A percentile compares a stretch with the other conserved stretches of the same genome.
phyloP scores from a whole-genome alignment of 1,140 invertebrate species.

The Scaptomyza pallida region DNA sequence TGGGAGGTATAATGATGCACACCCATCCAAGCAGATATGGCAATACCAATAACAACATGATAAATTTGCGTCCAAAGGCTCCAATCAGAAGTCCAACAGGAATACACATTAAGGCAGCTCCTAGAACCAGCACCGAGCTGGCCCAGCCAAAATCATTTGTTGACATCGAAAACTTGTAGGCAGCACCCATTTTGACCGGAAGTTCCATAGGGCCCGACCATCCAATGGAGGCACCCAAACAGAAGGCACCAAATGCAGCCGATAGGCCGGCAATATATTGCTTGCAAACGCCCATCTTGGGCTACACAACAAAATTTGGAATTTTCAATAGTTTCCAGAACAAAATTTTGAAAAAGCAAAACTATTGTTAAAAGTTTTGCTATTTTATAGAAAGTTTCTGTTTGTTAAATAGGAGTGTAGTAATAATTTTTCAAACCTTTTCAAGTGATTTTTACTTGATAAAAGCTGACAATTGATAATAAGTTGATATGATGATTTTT shows the following conservation, averaged over 20 bases:
- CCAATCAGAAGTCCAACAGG: constrained; percentile 87
- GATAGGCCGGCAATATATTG: constrained; percentile 65
- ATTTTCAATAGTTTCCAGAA: not conserved
- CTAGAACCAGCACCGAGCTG: constrained; percentile 51
- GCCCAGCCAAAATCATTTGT: constrained; percentile 40
- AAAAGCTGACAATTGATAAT: not conserved
- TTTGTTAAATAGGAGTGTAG: too few relatives aligned
- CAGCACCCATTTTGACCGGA: constrained; percentile 8
- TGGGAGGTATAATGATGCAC: constrained; percentile 86
- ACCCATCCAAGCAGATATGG: constrained; percentile 88
- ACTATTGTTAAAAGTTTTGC: not conserved
- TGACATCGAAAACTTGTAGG: constrained; percentile 9
- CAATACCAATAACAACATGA: constrained; percentile 86
- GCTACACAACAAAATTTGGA: not conserved
- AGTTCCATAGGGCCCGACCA: constrained; percentile 88
- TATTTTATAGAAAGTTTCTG: not conserved
- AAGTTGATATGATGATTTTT: too few relatives aligned
- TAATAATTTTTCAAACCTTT: not conserved
- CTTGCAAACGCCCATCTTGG: constrained; percentile 13
- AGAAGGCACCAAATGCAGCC: constrained; percentile 86
- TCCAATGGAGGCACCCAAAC: constrained; percentile 87
- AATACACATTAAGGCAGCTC: constrained; percentile 86
- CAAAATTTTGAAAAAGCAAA: not conserved
- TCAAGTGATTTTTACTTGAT: not conserved
- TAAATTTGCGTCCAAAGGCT: constrained; percentile 87